phyloP scores from a whole-genome alignment of 2,113 vertebrate species.

The Onychostoma macrolepis region DNA sequence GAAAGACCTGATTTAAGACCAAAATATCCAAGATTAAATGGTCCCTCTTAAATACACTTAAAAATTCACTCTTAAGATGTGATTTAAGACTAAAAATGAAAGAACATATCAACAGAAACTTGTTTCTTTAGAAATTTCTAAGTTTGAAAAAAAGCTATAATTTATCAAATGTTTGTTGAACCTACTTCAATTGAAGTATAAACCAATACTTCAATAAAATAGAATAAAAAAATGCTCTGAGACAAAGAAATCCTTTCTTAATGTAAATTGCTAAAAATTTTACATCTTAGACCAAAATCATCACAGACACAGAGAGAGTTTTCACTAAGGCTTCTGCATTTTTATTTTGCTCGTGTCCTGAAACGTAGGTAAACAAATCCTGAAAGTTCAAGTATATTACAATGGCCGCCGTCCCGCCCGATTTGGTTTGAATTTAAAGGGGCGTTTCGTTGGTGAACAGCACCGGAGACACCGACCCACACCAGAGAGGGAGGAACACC shows the following conservation, averaged over 20 bases:
- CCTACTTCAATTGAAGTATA: background rate
- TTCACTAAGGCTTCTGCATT: conserved; percentile 48
- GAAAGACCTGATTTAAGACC: too few species aligned
- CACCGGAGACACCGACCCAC: conserved; percentile 76
- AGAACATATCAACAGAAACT: too few species aligned
- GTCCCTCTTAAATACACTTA: too few species aligned
- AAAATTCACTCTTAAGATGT: too few species aligned
- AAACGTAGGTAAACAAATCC: conserved; percentile 62
- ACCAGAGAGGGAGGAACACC: conserved; percentile 70
- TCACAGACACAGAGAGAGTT: background rate
- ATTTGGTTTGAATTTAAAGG: conserved; percentile 69
- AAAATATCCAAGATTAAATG: too few species aligned
- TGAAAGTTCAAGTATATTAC: conserved; percentile 72
- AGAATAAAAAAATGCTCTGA: background rate
- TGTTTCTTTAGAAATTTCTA: background rate
- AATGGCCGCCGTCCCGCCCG: conserved; percentile 54
- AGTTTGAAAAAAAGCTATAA: too few species aligned
- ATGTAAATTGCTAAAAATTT: too few species aligned
- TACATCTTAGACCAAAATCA: background rate
- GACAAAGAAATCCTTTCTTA: too few species aligned
- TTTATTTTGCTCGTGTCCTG: conserved; percentile 52
- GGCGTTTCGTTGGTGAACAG: conserved; percentile 67
- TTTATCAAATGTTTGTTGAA: background rate
- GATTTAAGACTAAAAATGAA: too few species aligned
- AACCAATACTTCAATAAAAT: background rate